Percentiles rank a stretch among this genome's conserved stretches.
Evolutionary conservation across 2,797 vertebrate genomes (phyloP).

Genomic region (Alectoris magna): DNA sequence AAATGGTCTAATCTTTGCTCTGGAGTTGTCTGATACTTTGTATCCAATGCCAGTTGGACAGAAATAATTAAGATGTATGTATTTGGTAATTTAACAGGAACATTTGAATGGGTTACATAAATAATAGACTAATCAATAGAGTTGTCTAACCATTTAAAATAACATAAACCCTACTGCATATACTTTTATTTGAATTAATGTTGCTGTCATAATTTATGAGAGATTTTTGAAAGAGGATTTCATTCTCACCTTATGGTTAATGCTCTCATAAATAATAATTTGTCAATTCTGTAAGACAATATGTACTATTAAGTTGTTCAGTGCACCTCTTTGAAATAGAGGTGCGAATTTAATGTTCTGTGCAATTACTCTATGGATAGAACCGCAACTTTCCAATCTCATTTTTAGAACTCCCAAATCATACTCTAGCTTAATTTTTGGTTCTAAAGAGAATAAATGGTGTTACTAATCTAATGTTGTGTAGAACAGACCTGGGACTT

Average conservation of each 20-base stretch:
- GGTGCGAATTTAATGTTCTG: constrained; percentile 1
- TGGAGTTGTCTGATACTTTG: constrained; percentile 41
- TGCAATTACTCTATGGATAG: constrained; percentile 14
- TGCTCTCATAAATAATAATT: constrained; percentile 62
- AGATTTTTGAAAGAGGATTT: constrained; percentile 59
- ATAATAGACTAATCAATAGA: constrained; percentile 66
- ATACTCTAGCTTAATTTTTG: neutral
- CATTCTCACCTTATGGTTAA: constrained; percentile 59
- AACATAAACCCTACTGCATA: constrained; percentile 11
- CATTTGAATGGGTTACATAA: constrained; percentile 66
- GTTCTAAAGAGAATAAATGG: constrained; percentile 1
- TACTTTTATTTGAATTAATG: constrained; percentile 65
- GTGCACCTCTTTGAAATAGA: constrained; percentile 9
- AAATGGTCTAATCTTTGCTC: constrained; percentile 38
- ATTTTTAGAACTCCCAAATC: constrained; percentile 19
- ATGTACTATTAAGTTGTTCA: neutral
- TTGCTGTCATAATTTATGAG: constrained; percentile 53
- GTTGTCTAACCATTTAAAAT: constrained; percentile 32
- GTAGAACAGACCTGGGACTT: neutral
- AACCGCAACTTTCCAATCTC: neutral
- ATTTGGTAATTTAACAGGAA: constrained; percentile 57
- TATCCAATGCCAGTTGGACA: constrained; percentile 43
- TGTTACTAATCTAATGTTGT: neutral
- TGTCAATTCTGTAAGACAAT: constrained; percentile 3
- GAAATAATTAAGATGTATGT: constrained; percentile 60